Base-by-base conservation (phyloP, 2,113 vertebrate genomes). In the Colius striatus region DNA sequence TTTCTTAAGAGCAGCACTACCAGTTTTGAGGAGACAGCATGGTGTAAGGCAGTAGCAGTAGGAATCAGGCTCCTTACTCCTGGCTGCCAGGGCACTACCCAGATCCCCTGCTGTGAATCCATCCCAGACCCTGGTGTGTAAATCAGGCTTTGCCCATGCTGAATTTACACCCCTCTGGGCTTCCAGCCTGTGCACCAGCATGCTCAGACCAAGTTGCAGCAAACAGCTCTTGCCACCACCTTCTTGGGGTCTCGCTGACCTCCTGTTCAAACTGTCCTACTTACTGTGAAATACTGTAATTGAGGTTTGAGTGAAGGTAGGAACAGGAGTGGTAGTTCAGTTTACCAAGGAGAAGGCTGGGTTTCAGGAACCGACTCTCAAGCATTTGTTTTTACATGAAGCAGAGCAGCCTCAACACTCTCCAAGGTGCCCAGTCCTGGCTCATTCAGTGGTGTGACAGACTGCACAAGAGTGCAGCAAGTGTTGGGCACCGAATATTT, bases 71-170 rank as follows among this genome's bases (percentile, higher is more conserved):
- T 94, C 1, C 51, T 67, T 13, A 1, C 12, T 75, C 15, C n/a
- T 16, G 65, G 10, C 60, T 84, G 54, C 54, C 22, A 32, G 13
- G 57, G 13, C 55, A 6, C 16, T 76, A 17, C 26, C 43, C 55
- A 16, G 0, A 1, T 61, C 43, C 47, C 53, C 11, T n/a, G 50
- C 8, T 0, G 0, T 5, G 29, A 27, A 66, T 48, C 30, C 9
- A 10, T 32, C 25, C 34, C 17, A 10, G 34, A 77, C 14, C 81
- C 20, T 0, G 0, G 15, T 9, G 26, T 13, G 0, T 5, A 8
- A 4, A 2, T 5, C 45, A 5, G 73, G 29, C 1, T 3, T 25
- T 0, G 3, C n/a, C 34, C 43, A 34, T 41, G 38, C 38, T 26
- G 60, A 47, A 8, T 11, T 25, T 3, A 11, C 32, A 23, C 10